Base-by-base conservation (phyloP, 37 sponge, comb jelly and placozoan species). In the Amphimedon queenslandica region DNA sequence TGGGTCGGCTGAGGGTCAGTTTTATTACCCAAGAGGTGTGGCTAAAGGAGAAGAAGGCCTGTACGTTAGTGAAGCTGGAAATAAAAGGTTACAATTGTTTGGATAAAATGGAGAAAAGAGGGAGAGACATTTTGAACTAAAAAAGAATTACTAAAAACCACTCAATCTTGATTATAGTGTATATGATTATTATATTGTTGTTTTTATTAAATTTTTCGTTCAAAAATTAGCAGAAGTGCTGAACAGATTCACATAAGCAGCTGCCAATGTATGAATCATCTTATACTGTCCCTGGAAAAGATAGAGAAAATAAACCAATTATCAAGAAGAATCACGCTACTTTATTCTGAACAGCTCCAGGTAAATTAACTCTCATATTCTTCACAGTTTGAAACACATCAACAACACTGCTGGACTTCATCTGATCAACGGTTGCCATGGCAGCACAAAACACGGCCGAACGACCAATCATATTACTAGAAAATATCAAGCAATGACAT, bases 301-400 rank as follows among this genome's bases (percentile, higher is more conserved):
- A 47, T 8, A 18, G 13, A 60, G 27, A 25, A 60, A n/a, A 60
- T 60, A 25, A 60, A 60, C 27, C 27, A n/a, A 6, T 13, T 25
- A 60, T 6, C 8, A 47, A 13, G 8, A 13, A 47, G 51, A 47
- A 18, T 47, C 51, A 47, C 13, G 8, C 13, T 47, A 47, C 51
- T 13, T 47, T 47, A 13, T 47, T 13, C 8, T 13, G 13, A 8
- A 60, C 27, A n/a, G 61, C 61, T 60, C 61, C 61, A n/a, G 27
- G 61, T 60, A 60, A n/a, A 25, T 60, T 13, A 25, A 5, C 5
- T 60, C 61, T 60, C 61, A 60, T 60, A 6, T 11, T 25, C 42
- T 81, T 81, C 30, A 81, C 81, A 16, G 37, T 55, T 37, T 81
- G 81, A 38, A 72, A 81, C 31, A 81, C 40, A 51, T 81, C 81